A percentile compares a stretch with the other conserved stretches of the same genome.
Evolutionary conservation across 2,113 vertebrate genomes (phyloP).

Genomic region (Circaetus cinerascens): DNA sequence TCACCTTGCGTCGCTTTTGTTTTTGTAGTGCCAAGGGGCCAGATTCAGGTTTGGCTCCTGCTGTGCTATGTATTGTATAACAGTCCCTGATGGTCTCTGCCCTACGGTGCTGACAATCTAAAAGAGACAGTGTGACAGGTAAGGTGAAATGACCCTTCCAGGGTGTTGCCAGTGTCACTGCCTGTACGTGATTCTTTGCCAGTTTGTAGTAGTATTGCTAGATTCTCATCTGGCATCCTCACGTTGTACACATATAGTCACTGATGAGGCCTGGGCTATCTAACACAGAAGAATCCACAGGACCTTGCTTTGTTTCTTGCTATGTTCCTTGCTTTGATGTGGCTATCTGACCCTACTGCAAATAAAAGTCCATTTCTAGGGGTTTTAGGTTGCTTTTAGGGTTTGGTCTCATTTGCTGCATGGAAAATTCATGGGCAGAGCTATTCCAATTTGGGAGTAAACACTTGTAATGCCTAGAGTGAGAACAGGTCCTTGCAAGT

Average conservation of each 20-base stretch:
- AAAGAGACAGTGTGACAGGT: background rate
- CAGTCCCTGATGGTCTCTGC: background rate
- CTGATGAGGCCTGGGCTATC: background rate
- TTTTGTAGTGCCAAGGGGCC: background rate
- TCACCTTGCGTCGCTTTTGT: background rate
- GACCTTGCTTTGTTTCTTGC: background rate
- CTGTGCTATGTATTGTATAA: background rate
- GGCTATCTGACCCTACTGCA: background rate
- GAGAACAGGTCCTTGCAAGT: background rate
- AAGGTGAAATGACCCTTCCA: background rate
- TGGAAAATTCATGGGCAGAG: background rate
- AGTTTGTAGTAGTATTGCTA: background rate
- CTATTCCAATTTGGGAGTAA: background rate
- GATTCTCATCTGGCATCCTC: background rate
- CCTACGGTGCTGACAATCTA: background rate
- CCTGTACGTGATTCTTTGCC: background rate
- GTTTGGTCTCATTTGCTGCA: background rate
- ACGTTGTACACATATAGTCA: rapidly evolving
- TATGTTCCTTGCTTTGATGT: background rate
- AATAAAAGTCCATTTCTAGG: background rate
- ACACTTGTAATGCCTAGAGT: background rate
- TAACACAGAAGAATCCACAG: background rate
- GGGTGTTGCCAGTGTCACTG: background rate
- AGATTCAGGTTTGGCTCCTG: background rate
- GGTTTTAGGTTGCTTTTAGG: background rate